Evolutionary conservation across 2,888 invertebrate genomes (phyloP).

Genomic region (Acleris emargana): DNA sequence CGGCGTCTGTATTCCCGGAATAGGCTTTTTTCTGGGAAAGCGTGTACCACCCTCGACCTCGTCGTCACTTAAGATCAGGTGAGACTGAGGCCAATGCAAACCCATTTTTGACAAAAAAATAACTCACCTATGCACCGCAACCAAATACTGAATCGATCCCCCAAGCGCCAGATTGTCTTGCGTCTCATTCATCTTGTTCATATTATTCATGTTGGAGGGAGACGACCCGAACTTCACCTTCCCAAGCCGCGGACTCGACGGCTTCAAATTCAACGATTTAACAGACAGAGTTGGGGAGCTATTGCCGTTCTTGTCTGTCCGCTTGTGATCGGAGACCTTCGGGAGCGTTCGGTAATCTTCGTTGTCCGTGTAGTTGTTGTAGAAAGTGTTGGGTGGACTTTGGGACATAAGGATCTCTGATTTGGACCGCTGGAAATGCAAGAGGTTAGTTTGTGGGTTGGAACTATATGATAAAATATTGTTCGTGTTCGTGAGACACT

Average conservation of each 20-base stretch:
- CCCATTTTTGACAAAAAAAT: neutral
- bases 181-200: constrained; percentile 45
- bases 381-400: constrained; percentile 63
- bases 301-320: constrained; percentile 41
- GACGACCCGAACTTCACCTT: constrained; percentile 60
- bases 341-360: constrained; percentile 47
- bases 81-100: too few species aligned
- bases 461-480: neutral
- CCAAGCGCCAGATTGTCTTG: constrained; percentile 22
- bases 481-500: too few species aligned
- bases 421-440: constrained; percentile 70
- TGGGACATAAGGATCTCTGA: constrained; percentile 74
- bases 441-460: constrained; percentile 26
- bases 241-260: constrained; percentile 50
- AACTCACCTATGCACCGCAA: constrained; percentile 87
- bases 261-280: constrained; percentile 53
- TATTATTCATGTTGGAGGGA: constrained; percentile 55
- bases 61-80: too few species aligned
- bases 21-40: too few species aligned
- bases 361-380: constrained; percentile 43
- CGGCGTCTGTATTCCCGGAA: too few species aligned
- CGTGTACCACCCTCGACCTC: too few species aligned
- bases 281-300: constrained; percentile 62
- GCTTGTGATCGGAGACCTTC: constrained; percentile 39
- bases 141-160: constrained; percentile 83